Percentiles rank a stretch among this genome's conserved stretches.
These are phyloP conservation scores for Calephelis nemesis DNA, from an alignment of 1,140 invertebrate species.

Conservation along the genomic window DNA sequence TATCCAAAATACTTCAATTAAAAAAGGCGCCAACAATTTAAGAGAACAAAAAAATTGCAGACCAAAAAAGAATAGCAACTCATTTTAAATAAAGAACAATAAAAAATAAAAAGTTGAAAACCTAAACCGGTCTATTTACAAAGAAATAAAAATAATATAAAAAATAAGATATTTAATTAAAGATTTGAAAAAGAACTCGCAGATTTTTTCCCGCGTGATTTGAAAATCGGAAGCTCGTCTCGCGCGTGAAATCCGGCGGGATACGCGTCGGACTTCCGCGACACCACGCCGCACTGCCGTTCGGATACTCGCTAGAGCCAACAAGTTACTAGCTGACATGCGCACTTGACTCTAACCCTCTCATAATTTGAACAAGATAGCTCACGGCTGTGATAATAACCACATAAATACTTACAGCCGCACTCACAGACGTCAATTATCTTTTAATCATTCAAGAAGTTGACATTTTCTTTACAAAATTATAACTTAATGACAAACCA, in stretches of 20 bases:
- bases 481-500: too few relatives aligned
- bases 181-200: slow-evolving; percentile 27
- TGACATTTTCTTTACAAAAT: too few relatives aligned
- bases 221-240: slow-evolving; percentile 42
- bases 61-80: background rate
- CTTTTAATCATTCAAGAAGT: too few relatives aligned
- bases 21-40: slow-evolving; percentile 3
- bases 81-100: background rate
- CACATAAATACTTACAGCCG: slow-evolving; percentile 17
- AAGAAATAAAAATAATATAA: background rate
- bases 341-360: slow-evolving; percentile 54
- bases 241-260: slow-evolving; percentile 33
- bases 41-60: background rate
- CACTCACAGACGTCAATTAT: background rate
- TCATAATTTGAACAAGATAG: slow-evolving; percentile 22
- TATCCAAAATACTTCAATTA: background rate
- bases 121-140: background rate
- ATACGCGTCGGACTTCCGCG: slow-evolving; percentile 50
- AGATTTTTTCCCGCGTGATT: slow-evolving; percentile 31
- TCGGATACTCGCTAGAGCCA: slow-evolving; percentile 53
- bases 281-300: slow-evolving; percentile 68
- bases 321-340: slow-evolving; percentile 74
- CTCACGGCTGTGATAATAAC: slow-evolving; percentile 22
- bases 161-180: slow-evolving; percentile 1
- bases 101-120: background rate